A percentile compares a stretch with the other conserved stretches of the same genome.
These are phyloP conservation scores for Glaucidium brasilianum DNA, from an alignment of 2,113 vertebrate species.

Conservation along the genomic window DNA sequence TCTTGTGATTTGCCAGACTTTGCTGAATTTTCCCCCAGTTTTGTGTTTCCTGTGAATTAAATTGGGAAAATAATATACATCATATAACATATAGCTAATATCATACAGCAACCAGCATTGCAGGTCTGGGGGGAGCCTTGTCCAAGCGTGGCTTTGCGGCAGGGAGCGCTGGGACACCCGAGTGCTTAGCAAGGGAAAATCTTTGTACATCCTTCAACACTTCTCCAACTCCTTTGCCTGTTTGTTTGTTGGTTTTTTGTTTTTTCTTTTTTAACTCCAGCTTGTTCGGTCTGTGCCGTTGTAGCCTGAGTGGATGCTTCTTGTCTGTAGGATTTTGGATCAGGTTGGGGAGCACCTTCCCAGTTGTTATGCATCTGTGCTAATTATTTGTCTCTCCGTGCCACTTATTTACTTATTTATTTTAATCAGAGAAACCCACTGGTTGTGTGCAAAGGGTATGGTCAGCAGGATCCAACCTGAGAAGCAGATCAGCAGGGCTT, in stretches of 20 bases:
- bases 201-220: neutral
- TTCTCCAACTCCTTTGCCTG: neutral
- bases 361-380: neutral
- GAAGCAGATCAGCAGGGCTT: neutral
- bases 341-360: neutral
- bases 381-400: neutral
- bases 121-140: neutral
- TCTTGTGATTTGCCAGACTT: neutral
- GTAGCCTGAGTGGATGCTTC: neutral
- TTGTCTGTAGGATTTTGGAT: neutral
- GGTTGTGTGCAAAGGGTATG: neutral
- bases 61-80: neutral
- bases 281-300: neutral
- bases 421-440: neutral
- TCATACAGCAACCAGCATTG: neutral
- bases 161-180: accelerated
- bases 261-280: neutral
- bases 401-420: neutral
- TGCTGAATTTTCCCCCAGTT: neutral
- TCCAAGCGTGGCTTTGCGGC: neutral
- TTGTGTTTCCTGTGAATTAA: neutral
- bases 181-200: neutral
- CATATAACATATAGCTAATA: neutral
- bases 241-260: too few relatives aligned
- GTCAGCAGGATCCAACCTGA: neutral